These are phyloP conservation scores for Dermochelys coriacea DNA, from an alignment of 2,797 vertebrate species.

Conservation along the genomic window DNA sequence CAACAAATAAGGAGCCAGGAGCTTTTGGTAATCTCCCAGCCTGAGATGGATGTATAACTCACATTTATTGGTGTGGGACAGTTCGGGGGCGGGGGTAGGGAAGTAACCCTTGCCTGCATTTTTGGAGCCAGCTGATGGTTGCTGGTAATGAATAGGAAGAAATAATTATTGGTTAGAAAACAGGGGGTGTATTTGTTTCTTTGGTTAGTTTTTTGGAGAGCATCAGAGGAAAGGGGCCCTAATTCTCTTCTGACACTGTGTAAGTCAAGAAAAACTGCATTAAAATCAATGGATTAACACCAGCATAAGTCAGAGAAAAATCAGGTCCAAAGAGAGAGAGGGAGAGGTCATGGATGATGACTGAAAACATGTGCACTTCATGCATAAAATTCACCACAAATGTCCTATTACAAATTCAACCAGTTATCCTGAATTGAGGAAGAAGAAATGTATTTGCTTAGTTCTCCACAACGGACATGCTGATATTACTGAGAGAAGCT, in stretches of 20 bases:
- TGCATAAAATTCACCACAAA: slow-evolving; percentile 8
- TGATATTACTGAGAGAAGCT: slow-evolving; percentile 39
- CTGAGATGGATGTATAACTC: slow-evolving; percentile 61
- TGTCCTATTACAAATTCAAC: slow-evolving; percentile 40
- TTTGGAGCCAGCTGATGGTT: slow-evolving; percentile 19
- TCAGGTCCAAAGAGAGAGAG: not conserved
- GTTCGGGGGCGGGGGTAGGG: not conserved
- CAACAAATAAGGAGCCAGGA: slow-evolving; percentile 52
- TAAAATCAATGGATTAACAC: not conserved
- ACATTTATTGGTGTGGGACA: slow-evolving; percentile 60
- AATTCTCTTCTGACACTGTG: not conserved
- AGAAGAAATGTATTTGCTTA: slow-evolving; percentile 43
- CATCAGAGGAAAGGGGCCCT: not conserved
- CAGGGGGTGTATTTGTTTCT: not conserved
- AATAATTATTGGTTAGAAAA: not conserved
- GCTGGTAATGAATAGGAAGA: not conserved
- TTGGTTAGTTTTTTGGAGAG: not conserved
- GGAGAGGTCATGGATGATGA: not conserved
- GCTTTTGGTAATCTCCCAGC: slow-evolving; percentile 37
- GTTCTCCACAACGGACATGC: slow-evolving; percentile 30
- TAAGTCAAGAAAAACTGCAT: not conserved
- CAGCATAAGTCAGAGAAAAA: not conserved
- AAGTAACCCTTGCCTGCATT: not conserved
- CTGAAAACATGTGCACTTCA: not conserved
- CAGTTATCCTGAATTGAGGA: slow-evolving; percentile 36